phyloP scores from a whole-genome alignment of 2,888 invertebrate genomes.

The Pachliopta kotzebuea region DNA sequence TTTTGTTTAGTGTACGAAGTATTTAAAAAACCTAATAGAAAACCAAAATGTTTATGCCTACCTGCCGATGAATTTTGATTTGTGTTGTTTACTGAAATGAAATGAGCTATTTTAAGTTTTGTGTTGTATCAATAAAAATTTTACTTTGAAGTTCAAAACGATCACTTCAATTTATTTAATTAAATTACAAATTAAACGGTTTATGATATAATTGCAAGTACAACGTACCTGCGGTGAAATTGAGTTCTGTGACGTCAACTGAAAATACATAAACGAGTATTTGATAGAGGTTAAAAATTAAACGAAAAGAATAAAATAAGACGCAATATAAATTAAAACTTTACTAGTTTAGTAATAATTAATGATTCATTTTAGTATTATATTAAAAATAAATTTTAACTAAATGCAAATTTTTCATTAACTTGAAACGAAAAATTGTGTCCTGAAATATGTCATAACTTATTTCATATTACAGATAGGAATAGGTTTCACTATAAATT shows the following conservation, averaged over 20 bases:
- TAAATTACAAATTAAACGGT: too few relatives aligned
- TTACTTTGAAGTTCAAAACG: too few relatives aligned
- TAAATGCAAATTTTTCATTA: too few relatives aligned
- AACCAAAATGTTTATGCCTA: not conserved
- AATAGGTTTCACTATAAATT: too few relatives aligned
- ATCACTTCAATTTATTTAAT: too few relatives aligned
- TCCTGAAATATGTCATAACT: too few relatives aligned
- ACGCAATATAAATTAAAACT: not conserved
- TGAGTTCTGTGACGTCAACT: slow-evolving; percentile 30
- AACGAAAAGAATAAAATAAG: not conserved
- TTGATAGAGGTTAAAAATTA: not conserved
- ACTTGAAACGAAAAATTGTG: too few relatives aligned
- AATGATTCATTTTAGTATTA: too few relatives aligned
- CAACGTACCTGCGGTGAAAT: slow-evolving; percentile 12
- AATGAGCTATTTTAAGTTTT: not conserved
- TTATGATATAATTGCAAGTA: not conserved
- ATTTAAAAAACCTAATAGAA: not conserved
- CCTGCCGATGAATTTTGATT: not conserved
- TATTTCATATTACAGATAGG: too few relatives aligned
- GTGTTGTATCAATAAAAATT: not conserved
- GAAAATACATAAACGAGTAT: slow-evolving; percentile 20
- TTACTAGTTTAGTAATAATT: too few relatives aligned
- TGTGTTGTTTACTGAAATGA: not conserved
- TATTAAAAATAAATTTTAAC: too few relatives aligned
- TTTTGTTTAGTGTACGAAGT: not conserved